Evolutionary conservation across 2,888 invertebrate genomes (phyloP), one percentile per base, ranked within the genome.

Genomic region (Psococerastis gibbosa): DNA sequence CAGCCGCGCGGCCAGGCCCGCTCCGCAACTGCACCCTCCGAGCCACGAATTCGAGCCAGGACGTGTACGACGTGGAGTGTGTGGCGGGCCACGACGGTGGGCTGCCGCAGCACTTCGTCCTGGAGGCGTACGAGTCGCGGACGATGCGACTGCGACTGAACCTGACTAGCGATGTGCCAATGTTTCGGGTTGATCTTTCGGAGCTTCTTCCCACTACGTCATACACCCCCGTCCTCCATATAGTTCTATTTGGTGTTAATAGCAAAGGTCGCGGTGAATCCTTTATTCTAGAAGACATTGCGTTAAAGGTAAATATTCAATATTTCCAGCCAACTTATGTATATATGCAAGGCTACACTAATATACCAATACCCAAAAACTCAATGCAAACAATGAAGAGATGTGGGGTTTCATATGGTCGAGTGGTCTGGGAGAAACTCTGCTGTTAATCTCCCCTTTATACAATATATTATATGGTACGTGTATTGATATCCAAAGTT

Each of bases 51-150:
- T 59, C 66, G 57, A 62, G 66, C 56, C 56, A 62, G 23, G 70
- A 71, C 52, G 61, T 67, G 43, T 63, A 89, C 55, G 79, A 82
- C 55, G 75, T 89, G 46, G 81, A 84, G 54, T 89, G 89, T 60
- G 74, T 82, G 46, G 52, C 55, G 5, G 89, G 88, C 35, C 87
- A 87, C 60, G 87, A 89, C 56, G 88, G 89, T 2, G 89, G 89
- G 1, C 69, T 89, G 46, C 80, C 82, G 33, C 89, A 89, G 60
- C 74, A 75, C 49, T 88, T 88, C 62, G 66, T 80, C 43, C 63
- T 89, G 46, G 87, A 88, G 60, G 84, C 85, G 1, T 73, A 81
- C 54, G 84, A 84, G 53, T 76, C 78, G 0, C 63, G 70, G 52
- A 78, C 78, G 15, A 77, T 76, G 55, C 71, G 71, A 49, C 64